Evolutionary conservation across 2,113 vertebrate species (phyloP), one percentile per base, ranked within the genome.

Genomic region (Rutilus rutilus): DNA sequence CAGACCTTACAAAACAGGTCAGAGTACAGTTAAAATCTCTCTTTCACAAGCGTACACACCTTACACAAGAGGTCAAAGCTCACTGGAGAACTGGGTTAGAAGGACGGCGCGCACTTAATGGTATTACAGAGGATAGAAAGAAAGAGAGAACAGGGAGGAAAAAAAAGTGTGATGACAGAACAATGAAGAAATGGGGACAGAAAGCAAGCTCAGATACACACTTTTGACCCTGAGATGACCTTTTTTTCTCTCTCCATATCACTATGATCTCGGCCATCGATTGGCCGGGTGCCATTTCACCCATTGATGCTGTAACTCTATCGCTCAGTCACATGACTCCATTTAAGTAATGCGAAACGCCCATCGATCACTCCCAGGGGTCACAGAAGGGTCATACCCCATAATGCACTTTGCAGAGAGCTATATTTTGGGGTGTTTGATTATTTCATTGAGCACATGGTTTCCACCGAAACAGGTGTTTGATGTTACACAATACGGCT

Each of bases 261-360:
- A 59, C 36, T 83, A 84, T 80, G 65, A 83, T 83, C 67, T 84
- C 76, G 54, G 75, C 45, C 75, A 87, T 89, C 71, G 81, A 88
- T 80, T 88, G 86, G 82, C 78, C 27, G 21, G 36, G 74, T 85
- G 82, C 87, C 85, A 88, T 74, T 76, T 39, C 62, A 74, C 17
- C 71, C 71, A 88, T 83, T 85, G 79, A 86, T 83, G 83, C 73
- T 14, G 89, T 59, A 90, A 88, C 87, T 67, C 78, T 50, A 88
- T 84, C 67, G 25, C 50, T 79, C 74, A 81, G 83, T 89, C 87
- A 86, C 83, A 86, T 47, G 62, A 84, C 85, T 88, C 86, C 73
- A 85, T 90, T 78, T 88, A 67, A 85, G 89, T 90, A 89, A 90
- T 62, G 21, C 11, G 23, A 85, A 85, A 76, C 50, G 36, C 36